Evolutionary conservation across 2,888 invertebrate species (phyloP).

Genomic region (Drosophila monieri): DNA sequence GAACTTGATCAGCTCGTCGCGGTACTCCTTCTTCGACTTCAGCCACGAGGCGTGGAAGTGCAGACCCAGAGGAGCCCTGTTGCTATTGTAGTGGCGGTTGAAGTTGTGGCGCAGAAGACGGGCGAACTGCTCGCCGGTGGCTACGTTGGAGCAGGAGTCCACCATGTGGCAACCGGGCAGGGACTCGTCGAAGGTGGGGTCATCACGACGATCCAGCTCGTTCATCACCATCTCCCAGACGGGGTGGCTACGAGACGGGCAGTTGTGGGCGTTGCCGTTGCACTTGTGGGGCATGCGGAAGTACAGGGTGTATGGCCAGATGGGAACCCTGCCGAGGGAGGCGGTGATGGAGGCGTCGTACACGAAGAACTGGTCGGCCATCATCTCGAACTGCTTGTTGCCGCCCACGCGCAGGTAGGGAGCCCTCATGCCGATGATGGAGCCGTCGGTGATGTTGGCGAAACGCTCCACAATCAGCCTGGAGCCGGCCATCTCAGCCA

Average conservation of each 20-base stretch:
- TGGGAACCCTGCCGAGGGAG: constrained; percentile 93
- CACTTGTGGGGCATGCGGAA: constrained; percentile 98
- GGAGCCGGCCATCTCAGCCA: constrained; percentile 97
- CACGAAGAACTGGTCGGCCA: constrained; percentile 96
- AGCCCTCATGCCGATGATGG: constrained; percentile 94
- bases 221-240: constrained; percentile 99
- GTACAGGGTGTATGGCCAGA: constrained; percentile 98
- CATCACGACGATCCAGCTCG: constrained; percentile 95
- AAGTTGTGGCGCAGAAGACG: constrained; percentile 96
- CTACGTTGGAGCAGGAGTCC: constrained; percentile 96
- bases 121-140: constrained; percentile 94
- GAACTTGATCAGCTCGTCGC: constrained; percentile 95
- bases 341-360: constrained; percentile 98
- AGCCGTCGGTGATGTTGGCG: constrained; percentile 95
- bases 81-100: constrained; percentile 95
- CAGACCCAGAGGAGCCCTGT: constrained; percentile 95
- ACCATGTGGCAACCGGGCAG: constrained; percentile 97
- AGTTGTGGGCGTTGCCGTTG: constrained; percentile 96
- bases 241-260: constrained; percentile 94
- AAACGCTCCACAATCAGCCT: constrained; percentile 94
- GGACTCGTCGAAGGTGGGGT: constrained; percentile 96
- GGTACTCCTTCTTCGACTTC: constrained; percentile 96
- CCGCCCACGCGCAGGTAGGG: constrained; percentile 96
- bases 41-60: constrained; percentile 98
- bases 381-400: constrained; percentile 98